A percentile compares a stretch with the other conserved stretches of the same genome.
phyloP scores from a whole-genome alignment of 2,797 vertebrate genomes.

The Semotilus atromaculatus region DNA sequence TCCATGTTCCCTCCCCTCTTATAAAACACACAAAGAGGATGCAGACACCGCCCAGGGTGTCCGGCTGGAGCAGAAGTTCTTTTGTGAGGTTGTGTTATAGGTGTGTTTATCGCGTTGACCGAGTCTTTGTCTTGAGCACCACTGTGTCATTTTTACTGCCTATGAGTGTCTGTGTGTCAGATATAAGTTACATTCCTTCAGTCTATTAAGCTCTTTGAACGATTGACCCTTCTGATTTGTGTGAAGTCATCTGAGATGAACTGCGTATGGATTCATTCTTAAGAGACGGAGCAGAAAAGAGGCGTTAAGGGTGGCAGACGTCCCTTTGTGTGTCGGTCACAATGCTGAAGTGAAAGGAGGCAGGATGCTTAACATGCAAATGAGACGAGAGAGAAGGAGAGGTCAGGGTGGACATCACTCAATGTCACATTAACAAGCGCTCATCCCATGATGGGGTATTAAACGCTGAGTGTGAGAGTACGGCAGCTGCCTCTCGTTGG shows the following conservation, averaged over 20 bases:
- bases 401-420: constrained; percentile 75
- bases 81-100: constrained; percentile 27
- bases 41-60: constrained; percentile 1
- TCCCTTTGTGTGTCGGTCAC: constrained; percentile 66
- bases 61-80: background rate
- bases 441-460: constrained; percentile 32
- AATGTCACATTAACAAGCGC: constrained; percentile 64
- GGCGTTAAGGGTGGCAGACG: constrained; percentile 56
- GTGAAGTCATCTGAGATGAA: constrained; percentile 63
- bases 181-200: constrained; percentile 32
- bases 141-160: constrained; percentile 29
- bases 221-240: constrained; percentile 69
- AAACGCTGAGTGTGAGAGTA: constrained; percentile 46
- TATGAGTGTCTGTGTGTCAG: constrained; percentile 27
- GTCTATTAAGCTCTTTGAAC: constrained; percentile 57
- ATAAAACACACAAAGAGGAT: constrained; percentile 13
- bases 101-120: background rate
- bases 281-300: constrained; percentile 45
- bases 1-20: background rate
- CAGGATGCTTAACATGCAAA: constrained; percentile 76
- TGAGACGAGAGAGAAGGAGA: constrained; percentile 67
- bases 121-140: constrained; percentile 16
- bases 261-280: constrained; percentile 66
- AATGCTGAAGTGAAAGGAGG: constrained; percentile 53
- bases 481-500: constrained; percentile 52